Evolutionary conservation across 2,888 invertebrate genomes (phyloP), one percentile per base, ranked within the genome.

Genomic region (Sphaerophoria taeniata): DNA sequence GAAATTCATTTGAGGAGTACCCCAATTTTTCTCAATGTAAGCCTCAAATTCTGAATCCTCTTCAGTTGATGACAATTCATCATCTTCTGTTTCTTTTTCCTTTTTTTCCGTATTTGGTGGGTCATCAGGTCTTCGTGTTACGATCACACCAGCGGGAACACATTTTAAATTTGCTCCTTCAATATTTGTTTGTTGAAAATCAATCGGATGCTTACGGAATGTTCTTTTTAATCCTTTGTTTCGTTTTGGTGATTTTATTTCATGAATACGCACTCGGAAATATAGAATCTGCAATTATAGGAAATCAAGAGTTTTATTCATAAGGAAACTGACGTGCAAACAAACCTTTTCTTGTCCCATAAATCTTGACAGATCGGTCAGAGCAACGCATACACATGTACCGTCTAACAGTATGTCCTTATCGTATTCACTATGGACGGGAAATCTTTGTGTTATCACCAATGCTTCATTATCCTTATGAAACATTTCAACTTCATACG

Each of bases 381-480:
- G 65, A 3, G 87, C 69, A 58, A 92, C 89, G 74, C 88, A 89
- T n/a, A 91, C 90, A 73, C 92, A 92, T 12, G 90, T 90, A 61
- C 92, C 92, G 11, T 92, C 91, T 78, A 90, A 88, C 6, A 92
- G 87, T 16, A 92, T 91, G 45, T 92, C 91, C 76, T 88, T 89
- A 75, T 92, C 91, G 71, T 90, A 90, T 87, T 92, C 92, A 87
- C 90, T 91, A 87, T 92, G 92, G 2, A 92, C 91, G 1, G 91
- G 91, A 72, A 90, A 91, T 82, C 92, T 90, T 58, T 92, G 92
- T 49, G 91, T 90, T 67, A 91, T 86, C 34, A 90, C 89, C n/a
- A 90, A 87, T 0, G 91, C 90, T 58, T 90, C 90, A 73, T 91
- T 91, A n/a, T 91, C 89, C 60, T 89, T 89, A 69, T 89, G 90